These are phyloP conservation scores for Trichosurus vulpecula DNA, from an alignment of 2,797 vertebrate genomes.

Conservation along the genomic window DNA sequence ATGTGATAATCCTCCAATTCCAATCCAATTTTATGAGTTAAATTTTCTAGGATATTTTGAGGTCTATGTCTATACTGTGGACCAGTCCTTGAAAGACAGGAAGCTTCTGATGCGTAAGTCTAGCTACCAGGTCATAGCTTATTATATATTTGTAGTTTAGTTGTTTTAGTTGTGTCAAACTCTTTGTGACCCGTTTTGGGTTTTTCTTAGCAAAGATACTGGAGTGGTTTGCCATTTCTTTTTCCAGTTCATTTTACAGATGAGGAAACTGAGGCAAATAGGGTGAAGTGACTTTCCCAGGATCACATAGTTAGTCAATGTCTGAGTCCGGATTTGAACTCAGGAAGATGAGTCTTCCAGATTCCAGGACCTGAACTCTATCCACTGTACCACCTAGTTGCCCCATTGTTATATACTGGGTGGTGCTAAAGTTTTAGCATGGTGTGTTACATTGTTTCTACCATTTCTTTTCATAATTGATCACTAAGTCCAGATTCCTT, in stretches of 20 bases:
- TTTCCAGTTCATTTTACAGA: neutral
- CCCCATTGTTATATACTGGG: neutral
- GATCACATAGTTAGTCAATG: neutral
- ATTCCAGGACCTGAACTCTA: neutral
- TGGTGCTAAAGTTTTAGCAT: neutral
- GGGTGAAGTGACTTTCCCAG: neutral
- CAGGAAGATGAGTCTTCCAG: neutral
- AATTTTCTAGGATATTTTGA: neutral
- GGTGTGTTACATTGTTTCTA: neutral
- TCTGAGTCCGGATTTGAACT: neutral
- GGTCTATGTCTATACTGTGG: neutral
- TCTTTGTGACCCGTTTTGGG: neutral
- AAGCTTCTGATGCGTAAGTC: neutral
- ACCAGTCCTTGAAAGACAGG: neutral
- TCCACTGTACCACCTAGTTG: neutral
- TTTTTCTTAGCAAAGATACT: neutral
- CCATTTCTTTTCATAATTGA: neutral
- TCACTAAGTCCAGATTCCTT: neutral
- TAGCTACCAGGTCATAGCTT: neutral
- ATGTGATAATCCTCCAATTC: neutral
- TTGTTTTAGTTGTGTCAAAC: neutral
- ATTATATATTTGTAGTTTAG: neutral
- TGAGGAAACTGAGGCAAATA: neutral
- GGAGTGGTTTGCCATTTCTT: neutral
- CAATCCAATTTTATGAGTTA: neutral